Evolutionary conservation across 2,113 vertebrate species (phyloP), one percentile per base, ranked within the genome.

Genomic region (Myotis davidii): DNA sequence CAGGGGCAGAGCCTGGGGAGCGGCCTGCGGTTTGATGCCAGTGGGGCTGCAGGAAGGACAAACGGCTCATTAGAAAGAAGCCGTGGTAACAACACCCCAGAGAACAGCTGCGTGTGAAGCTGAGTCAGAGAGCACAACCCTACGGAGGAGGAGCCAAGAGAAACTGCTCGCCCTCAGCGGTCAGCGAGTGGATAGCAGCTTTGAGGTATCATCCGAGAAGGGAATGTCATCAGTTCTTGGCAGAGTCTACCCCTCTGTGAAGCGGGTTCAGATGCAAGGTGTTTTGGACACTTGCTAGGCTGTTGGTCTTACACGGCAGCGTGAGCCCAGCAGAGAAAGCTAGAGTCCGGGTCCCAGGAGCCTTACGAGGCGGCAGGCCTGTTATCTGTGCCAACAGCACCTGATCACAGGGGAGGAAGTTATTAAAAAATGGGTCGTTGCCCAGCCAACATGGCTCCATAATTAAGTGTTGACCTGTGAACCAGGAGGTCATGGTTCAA

Each of bases 121-220:
- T 91, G 97, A 94, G 90, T 96, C 96, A 97, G 94, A 72, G 64
- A 64, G 73, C 32, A n/a, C 79, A 54, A 39, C n/a, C 77, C 59
- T 83, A 59, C 70, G 61, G 3, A 3, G 45, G 34, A 85, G 85
- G 29, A 21, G 52, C 45, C 25, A 3, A 27, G 8, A 67, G 88
- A 82, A 90, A 73, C n/a, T 34, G 37, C 48, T 88, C 48, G 11
- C 45, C 45, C 45, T 45, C 45, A 45, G 45, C 65, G 50, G 39
- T 32, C 54, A 29, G 12, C 54, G 1, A 18, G 1, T 29, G 77
- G 37, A 25, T 6, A 20, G 72, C 52, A 18, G 45, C 48, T 37
- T 32, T 54, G 52, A 32, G 77, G 14, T 12, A 17, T 74, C 56
- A 11, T n/a, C 65, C 7, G 12, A 39, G 64, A 89, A 23, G 10